A percentile compares a stretch with the other conserved stretches of the same genome.
Evolutionary conservation across 1,140 invertebrate genomes (phyloP).

Genomic region (Marisa cornuarietis): DNA sequence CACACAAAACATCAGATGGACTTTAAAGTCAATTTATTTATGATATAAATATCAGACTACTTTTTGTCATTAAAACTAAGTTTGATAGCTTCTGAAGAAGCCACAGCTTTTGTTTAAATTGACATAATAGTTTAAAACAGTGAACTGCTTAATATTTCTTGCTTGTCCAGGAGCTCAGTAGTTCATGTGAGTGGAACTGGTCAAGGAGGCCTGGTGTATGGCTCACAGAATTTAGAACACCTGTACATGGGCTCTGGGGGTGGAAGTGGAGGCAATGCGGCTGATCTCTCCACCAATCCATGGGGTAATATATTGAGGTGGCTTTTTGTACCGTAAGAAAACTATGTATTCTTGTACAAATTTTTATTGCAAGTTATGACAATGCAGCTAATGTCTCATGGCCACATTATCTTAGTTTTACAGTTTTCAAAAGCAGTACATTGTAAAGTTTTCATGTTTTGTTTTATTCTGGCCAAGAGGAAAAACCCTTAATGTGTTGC

Average conservation of each 20-base stretch:
- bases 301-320: slow-evolving; percentile 24
- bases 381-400: too few relatives aligned
- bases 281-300: slow-evolving; percentile 35
- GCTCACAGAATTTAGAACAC: slow-evolving; percentile 29
- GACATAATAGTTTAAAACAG: background rate
- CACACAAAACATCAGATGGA: background rate
- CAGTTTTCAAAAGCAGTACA: too few relatives aligned
- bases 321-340: too few relatives aligned
- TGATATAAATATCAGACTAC: background rate
- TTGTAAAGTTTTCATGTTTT: too few relatives aligned
- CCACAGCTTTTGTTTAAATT: background rate
- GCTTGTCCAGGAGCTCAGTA: too few relatives aligned
- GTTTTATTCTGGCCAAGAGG: too few relatives aligned
- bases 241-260: slow-evolving; percentile 51
- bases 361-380: too few relatives aligned
- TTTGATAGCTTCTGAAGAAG: background rate
- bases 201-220: slow-evolving; percentile 41
- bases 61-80: background rate
- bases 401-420: too few relatives aligned
- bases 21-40: background rate
- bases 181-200: background rate
- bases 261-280: slow-evolving; percentile 50
- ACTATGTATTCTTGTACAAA: too few relatives aligned
- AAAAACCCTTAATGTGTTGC: too few relatives aligned
- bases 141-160: too few relatives aligned